Conservation (phyloP, 2,888 invertebrate genomes). For the Drosophila prostipennis region DNA sequence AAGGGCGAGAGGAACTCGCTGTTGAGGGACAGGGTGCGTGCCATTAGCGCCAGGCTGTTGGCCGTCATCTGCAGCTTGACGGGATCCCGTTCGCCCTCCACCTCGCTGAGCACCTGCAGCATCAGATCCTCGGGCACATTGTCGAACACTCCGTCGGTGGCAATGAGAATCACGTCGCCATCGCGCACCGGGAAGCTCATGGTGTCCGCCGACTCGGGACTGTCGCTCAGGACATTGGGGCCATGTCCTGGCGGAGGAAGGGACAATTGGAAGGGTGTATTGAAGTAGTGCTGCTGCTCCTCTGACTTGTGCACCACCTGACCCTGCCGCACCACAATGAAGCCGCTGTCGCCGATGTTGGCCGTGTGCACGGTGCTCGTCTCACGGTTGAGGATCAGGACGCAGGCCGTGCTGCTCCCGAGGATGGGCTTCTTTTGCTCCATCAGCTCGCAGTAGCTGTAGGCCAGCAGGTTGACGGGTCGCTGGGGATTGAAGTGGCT, state of each 20-base stretch:
- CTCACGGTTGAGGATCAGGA: conserved; percentile 95
- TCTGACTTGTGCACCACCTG: conserved; percentile 95
- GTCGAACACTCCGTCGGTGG: conserved; percentile 99
- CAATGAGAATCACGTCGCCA: conserved; percentile 97
- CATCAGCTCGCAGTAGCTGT: conserved; percentile 95
- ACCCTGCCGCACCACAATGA: conserved; percentile 95
- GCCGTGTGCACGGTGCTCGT: conserved; percentile 96
- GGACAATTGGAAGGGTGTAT: conserved; percentile 98
- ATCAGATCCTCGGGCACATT: conserved; percentile 97
- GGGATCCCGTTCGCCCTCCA: conserved; percentile 90
- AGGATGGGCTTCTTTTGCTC: conserved; percentile 96
- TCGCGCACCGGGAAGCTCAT: conserved; percentile 94
- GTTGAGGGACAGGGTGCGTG: conserved; percentile 96
- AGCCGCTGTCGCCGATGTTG: conserved; percentile 99
- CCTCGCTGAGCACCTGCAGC: conserved; percentile 92
- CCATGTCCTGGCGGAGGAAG: conserved; percentile 96
- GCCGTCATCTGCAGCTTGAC: conserved; percentile 94
- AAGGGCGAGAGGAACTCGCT: conserved; percentile 98
- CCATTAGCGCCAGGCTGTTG: conserved; percentile 97
- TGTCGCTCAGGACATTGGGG: conserved; percentile 94
- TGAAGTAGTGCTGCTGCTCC: conserved; percentile 99
- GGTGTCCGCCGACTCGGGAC: conserved; percentile 96
- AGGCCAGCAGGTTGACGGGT: conserved; percentile 94
- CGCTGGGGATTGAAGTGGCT: conserved; percentile 94
- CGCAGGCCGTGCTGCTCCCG: conserved; percentile 99